phyloP scores from a whole-genome alignment of 1,140 invertebrate species.

The Copidosoma floridanum region DNA sequence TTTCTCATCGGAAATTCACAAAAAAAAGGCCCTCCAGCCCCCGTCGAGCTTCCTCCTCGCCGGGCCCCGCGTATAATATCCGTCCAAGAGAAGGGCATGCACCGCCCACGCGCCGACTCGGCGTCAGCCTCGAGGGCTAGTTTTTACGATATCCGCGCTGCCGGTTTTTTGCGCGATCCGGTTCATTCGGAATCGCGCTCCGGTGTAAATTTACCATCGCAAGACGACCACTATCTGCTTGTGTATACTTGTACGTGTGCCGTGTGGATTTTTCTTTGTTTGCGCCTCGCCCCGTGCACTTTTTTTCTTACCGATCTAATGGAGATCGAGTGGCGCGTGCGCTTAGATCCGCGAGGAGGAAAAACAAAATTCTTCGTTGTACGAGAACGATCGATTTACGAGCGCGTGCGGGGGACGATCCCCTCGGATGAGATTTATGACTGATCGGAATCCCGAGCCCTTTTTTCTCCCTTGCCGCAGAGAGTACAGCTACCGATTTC shows the following conservation, averaged over 20 bases:
- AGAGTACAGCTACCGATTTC: no score
- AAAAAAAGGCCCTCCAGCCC: no score
- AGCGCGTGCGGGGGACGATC: not conserved
- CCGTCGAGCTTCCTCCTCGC: no score
- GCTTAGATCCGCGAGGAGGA: not conserved
- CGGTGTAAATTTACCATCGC: constrained; percentile 14
- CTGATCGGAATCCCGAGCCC: no score
- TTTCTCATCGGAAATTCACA: no score
- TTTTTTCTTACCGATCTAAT: constrained; percentile 4
- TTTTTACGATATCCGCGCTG: constrained; percentile 9
- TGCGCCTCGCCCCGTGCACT: not conserved
- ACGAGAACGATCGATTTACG: not conserved
- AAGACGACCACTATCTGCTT: not conserved
- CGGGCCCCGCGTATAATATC: no score
- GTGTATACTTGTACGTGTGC: no score
- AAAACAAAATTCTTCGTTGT: constrained; percentile 17
- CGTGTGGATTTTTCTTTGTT: not conserved
- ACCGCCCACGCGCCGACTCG: not conserved
- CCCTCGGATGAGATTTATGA: no score
- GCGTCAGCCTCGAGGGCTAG: not conserved
- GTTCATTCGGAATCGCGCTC: constrained; percentile 4
- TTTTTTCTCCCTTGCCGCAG: no score
- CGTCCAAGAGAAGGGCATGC: no score
- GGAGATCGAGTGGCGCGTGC: not conserved
- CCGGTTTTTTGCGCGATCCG: constrained; percentile 2